phyloP scores from a whole-genome alignment of 2,888 invertebrate genomes.

The Mamestra brassicae region DNA sequence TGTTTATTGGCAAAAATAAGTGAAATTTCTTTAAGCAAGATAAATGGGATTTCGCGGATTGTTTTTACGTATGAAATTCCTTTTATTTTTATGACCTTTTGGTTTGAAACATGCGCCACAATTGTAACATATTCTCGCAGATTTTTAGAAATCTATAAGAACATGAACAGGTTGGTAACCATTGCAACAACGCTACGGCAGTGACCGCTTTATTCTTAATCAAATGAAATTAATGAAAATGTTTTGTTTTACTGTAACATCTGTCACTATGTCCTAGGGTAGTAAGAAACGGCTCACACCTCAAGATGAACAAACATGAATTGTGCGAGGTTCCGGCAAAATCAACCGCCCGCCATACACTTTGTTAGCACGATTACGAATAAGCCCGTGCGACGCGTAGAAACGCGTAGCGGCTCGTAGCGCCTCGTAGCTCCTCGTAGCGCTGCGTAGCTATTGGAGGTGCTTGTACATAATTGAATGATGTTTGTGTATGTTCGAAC shows the following conservation, averaged over 20 bases:
- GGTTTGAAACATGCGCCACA: not conserved
- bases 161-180: not conserved
- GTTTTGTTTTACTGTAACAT: slow-evolving; percentile 3
- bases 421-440: slow-evolving; percentile 38
- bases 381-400: slow-evolving; percentile 23
- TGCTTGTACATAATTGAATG: slow-evolving; percentile 52
- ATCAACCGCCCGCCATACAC: slow-evolving; percentile 79
- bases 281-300: slow-evolving; percentile 69
- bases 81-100: not conserved
- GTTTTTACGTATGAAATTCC: not conserved
- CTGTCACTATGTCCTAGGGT: slow-evolving; percentile 43
- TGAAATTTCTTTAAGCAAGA: no score
- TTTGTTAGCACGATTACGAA: slow-evolving; percentile 68
- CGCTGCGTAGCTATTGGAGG: slow-evolving; percentile 33
- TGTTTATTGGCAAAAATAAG: no score
- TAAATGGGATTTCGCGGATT: not conserved
- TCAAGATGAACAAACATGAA: slow-evolving; percentile 89
- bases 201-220: not conserved
- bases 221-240: not conserved
- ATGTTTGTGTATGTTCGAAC: slow-evolving; percentile 43
- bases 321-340: slow-evolving; percentile 86
- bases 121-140: not conserved
- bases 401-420: slow-evolving; percentile 37
- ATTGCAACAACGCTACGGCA: not conserved
- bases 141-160: not conserved